These are phyloP conservation scores for Ectemnius cavifrons DNA, from an alignment of 2,888 invertebrate genomes.

Conservation along the genomic window DNA sequence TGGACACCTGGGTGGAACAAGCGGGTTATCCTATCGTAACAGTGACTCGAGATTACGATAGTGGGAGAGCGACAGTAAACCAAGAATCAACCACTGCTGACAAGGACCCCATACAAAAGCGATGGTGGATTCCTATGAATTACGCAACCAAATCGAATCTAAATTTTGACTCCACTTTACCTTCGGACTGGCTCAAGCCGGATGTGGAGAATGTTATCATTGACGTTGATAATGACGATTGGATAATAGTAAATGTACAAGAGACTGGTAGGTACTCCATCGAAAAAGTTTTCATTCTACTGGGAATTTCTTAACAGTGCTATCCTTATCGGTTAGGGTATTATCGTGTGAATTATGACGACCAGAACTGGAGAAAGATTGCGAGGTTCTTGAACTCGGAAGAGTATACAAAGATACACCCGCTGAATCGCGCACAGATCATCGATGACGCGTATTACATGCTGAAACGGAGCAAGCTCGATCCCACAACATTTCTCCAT, in stretches of 20 bases:
- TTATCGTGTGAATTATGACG: slow-evolving; percentile 82
- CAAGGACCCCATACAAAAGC: slow-evolving; percentile 10
- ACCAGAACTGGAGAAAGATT: slow-evolving; percentile 83
- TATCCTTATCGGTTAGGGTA: slow-evolving; percentile 53
- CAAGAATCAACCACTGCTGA: slow-evolving; percentile 73
- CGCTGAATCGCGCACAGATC: slow-evolving; percentile 86
- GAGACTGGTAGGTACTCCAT: slow-evolving; percentile 79
- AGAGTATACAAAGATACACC: slow-evolving; percentile 79
- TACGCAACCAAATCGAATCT: slow-evolving; percentile 49
- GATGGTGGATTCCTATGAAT: slow-evolving; percentile 68
- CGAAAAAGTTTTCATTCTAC: too few species aligned
- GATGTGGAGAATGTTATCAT: slow-evolving; percentile 32
- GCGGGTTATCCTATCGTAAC: slow-evolving; percentile 83
- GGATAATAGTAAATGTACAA: slow-evolving; percentile 83
- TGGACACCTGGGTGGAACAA: slow-evolving; percentile 83
- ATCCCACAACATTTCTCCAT: slow-evolving; percentile 65
- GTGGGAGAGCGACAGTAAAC: slow-evolving; percentile 77
- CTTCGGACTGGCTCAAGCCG: slow-evolving; percentile 44
- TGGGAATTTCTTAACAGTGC: not conserved
- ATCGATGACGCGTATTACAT: slow-evolving; percentile 86
- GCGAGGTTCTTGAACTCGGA: slow-evolving; percentile 78
- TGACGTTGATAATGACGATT: slow-evolving; percentile 71
- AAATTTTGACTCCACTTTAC: slow-evolving; percentile 45
- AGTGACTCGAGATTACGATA: slow-evolving; percentile 79
- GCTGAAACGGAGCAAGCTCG: not conserved